Evolutionary conservation across 30 jellyfish, hydroid and myxozoan species (phyloP).

Genomic region (Aurelia aurita complex sp. Pacific): DNA sequence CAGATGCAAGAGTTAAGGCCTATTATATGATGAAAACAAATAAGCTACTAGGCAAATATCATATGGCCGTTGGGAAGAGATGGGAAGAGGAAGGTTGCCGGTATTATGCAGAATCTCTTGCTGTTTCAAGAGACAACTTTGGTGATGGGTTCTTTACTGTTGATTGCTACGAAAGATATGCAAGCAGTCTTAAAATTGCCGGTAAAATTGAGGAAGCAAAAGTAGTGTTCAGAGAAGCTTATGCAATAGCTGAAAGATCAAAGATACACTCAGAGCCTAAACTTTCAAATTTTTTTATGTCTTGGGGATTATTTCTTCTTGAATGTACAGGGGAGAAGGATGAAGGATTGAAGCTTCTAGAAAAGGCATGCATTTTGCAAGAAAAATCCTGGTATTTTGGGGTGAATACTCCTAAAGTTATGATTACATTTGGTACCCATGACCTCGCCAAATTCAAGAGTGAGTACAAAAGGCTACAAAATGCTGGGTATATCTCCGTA

Average conservation of each 20-base stretch:
- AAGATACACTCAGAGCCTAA: background rate
- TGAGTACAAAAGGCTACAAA: too few species aligned
- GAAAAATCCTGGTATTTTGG: too few species aligned
- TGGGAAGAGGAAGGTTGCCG: background rate
- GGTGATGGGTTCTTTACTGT: slow-evolving; percentile 1
- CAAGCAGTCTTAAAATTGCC: background rate
- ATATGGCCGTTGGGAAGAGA: background rate
- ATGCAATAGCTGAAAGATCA: background rate
- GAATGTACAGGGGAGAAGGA: too few species aligned
- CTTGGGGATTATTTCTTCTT: too few species aligned
- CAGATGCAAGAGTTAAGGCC: background rate
- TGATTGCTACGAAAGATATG: background rate
- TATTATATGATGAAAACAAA: background rate
- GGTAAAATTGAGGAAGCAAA: background rate
- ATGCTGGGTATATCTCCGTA: too few species aligned
- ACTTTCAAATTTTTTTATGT: background rate
- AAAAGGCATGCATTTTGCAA: too few species aligned
- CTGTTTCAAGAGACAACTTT: background rate
- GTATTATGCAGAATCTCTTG: background rate
- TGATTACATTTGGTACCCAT: too few species aligned
- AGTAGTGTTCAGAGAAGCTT: background rate
- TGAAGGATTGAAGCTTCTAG: too few species aligned
- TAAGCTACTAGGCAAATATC: background rate
- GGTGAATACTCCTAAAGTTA: too few species aligned
- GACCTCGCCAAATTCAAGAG: too few species aligned